Evolutionary conservation across 2,888 invertebrate species (phyloP).

Genomic region (Heliothis peltigera): DNA sequence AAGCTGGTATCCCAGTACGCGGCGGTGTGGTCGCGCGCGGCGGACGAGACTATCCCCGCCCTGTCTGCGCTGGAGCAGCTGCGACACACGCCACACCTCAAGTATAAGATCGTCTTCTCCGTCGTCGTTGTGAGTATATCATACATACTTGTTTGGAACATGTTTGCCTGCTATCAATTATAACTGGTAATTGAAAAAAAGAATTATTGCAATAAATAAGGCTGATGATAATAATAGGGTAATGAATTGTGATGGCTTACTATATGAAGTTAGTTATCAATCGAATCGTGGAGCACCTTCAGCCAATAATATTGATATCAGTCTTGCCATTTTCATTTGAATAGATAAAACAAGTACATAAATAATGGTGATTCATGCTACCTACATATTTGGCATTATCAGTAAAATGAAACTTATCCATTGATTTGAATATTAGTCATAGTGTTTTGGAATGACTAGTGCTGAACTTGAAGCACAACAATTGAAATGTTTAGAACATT

Average conservation of each 20-base stretch:
- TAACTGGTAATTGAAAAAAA: too few species aligned
- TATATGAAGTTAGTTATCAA: too few species aligned
- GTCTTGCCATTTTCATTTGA: background rate
- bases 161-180: background rate
- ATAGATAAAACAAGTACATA: background rate
- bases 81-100: slow-evolving; percentile 95
- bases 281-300: too few species aligned
- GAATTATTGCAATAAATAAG: too few species aligned
- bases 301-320: too few species aligned
- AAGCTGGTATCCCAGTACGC: slow-evolving; percentile 94
- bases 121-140: slow-evolving; percentile 96
- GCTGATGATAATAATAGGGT: too few species aligned
- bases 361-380: background rate
- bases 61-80: slow-evolving; percentile 95
- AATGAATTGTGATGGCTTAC: too few species aligned
- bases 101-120: slow-evolving; percentile 98
- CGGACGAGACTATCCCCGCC: slow-evolving; percentile 96
- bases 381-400: background rate
- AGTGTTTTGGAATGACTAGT: too few species aligned
- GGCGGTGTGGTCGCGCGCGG: slow-evolving; percentile 95
- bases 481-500: too few species aligned
- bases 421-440: too few species aligned
- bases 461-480: too few species aligned
- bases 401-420: background rate
- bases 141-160: background rate